These are phyloP conservation scores for Elachura formosa DNA, from an alignment of 2,113 vertebrate species.

Conservation along the genomic window DNA sequence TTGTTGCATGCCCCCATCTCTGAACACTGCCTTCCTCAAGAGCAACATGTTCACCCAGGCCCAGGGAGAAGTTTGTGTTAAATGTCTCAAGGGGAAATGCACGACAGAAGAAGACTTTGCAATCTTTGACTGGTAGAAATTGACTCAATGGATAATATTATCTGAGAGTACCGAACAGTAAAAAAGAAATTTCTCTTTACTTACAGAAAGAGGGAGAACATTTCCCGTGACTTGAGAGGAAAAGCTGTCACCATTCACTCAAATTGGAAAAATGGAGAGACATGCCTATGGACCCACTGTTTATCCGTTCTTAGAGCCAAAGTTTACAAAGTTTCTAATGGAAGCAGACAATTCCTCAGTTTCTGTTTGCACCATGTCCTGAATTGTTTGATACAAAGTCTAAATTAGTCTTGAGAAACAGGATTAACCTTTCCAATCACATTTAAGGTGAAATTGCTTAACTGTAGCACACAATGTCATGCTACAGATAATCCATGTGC, in stretches of 20 bases:
- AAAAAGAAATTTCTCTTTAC: background rate
- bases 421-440: constrained; percentile 87
- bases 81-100: background rate
- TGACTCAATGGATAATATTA: background rate
- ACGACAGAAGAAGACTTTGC: accelerated
- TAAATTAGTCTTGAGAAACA: constrained; percentile 68
- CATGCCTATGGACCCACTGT: background rate
- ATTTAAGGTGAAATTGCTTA: constrained; percentile 91
- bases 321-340: constrained; percentile 2
- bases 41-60: background rate
- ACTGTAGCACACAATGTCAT: constrained; percentile 82
- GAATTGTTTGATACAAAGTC: constrained; percentile 50
- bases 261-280: background rate
- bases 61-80: background rate
- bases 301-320: background rate
- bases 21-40: background rate
- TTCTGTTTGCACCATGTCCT: background rate
- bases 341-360: constrained; percentile 30
- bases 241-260: background rate
- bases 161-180: background rate
- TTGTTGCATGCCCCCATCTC: background rate
- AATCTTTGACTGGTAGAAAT: background rate
- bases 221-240: background rate
- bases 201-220: background rate
- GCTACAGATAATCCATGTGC: constrained; percentile 88